Conservation (phyloP, 2,888 invertebrate genomes). For the Campoplex capitator region DNA sequence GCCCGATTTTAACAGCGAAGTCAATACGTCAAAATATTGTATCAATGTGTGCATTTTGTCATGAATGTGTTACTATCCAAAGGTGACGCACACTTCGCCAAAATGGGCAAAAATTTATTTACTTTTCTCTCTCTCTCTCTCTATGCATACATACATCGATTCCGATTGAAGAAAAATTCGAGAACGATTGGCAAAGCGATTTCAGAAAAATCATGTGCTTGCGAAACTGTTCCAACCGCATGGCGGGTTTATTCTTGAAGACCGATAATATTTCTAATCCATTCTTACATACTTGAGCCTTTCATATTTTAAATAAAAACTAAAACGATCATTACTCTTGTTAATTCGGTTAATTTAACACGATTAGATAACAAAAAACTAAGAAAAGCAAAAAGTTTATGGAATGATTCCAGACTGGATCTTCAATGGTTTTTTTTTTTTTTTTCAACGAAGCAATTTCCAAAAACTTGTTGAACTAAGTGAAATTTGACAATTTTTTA, state of each 20-base stretch:
- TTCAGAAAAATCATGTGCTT: constrained; percentile 39
- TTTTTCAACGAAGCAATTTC: not conserved
- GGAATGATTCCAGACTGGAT: constrained; percentile 78
- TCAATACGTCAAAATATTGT: constrained; percentile 74
- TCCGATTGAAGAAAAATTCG: constrained; percentile 30
- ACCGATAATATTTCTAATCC: constrained; percentile 65
- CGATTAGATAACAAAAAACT: not conserved
- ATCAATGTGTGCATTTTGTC: constrained; percentile 61
- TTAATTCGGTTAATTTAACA: constrained; percentile 60
- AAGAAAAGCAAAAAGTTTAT: constrained; percentile 54
- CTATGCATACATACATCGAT: constrained; percentile 5
- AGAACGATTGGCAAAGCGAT: constrained; percentile 56
- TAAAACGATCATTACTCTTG: constrained; percentile 59
- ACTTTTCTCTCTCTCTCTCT: constrained; percentile 29
- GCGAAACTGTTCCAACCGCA: constrained; percentile 20
- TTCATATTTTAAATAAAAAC: constrained; percentile 71
- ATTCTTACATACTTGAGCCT: constrained; percentile 79
- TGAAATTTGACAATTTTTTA: constrained; percentile 45
- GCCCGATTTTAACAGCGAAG: constrained; percentile 77
- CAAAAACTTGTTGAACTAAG: constrained; percentile 9
- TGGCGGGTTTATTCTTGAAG: constrained; percentile 61
- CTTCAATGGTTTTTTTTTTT: constrained; percentile 5
- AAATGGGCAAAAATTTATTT: constrained; percentile 56
- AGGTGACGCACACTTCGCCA: constrained; percentile 60
- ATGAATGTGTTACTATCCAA: constrained; percentile 41